A percentile compares a stretch with the other conserved stretches of the same genome.
phyloP scores from a whole-genome alignment of 2,113 vertebrate genomes.

The Aythya baeri region DNA sequence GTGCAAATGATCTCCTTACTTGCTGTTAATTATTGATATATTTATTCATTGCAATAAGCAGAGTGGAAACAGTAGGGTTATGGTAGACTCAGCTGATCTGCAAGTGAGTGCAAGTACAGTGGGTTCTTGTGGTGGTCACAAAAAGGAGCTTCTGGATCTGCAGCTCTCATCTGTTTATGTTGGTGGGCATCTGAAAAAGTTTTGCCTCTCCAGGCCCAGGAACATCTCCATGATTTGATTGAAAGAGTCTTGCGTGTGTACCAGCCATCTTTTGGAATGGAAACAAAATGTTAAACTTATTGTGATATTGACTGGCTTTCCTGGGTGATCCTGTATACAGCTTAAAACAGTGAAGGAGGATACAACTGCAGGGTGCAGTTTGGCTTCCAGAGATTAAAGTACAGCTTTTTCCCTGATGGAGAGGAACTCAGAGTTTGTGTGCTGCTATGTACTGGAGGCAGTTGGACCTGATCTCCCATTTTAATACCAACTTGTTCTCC shows the following conservation, averaged over 20 bases:
- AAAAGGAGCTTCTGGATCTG: background rate
- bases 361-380: background rate
- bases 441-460: background rate
- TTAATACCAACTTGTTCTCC: background rate
- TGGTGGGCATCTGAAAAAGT: background rate
- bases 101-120: background rate
- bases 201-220: background rate
- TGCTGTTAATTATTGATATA: constrained; percentile 35
- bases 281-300: background rate
- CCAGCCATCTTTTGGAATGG: background rate
- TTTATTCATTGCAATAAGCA: background rate
- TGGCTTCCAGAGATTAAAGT: background rate
- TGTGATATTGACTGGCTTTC: background rate
- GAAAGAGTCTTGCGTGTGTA: background rate
- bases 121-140: background rate
- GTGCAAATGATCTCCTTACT: constrained; percentile 13
- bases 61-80: background rate
- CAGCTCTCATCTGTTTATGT: background rate
- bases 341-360: background rate
- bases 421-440: background rate
- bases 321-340: background rate
- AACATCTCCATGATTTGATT: background rate
- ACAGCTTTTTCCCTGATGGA: background rate
- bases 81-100: background rate
- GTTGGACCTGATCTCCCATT: background rate